Conservation (phyloP, 2,113 vertebrate genomes). For the Mobula hypostoma region DNA sequence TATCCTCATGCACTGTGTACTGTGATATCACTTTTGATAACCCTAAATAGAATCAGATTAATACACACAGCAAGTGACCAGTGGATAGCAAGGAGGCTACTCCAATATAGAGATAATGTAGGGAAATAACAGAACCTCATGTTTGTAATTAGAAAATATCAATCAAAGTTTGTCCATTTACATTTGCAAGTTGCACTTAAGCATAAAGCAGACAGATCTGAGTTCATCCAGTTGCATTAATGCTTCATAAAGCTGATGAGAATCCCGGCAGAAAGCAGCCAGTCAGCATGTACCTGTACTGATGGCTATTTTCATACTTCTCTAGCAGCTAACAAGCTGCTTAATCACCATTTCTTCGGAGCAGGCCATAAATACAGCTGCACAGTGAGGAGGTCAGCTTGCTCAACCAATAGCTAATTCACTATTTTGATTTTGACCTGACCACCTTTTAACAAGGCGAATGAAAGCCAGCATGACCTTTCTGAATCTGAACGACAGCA, state of each 20-base stretch:
- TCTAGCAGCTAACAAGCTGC: conserved; percentile 2
- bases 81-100: no score
- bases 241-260: not conserved
- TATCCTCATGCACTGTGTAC: not conserved
- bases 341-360: not conserved
- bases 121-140: not conserved
- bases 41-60: not conserved
- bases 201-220: not conserved
- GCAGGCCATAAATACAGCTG: not conserved
- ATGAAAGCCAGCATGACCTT: not conserved
- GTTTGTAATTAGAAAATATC: not conserved
- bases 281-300: not conserved
- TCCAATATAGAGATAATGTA: not conserved
- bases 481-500: not conserved
- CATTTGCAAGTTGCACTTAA: not conserved
- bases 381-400: not conserved
- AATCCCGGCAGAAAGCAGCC: not conserved
- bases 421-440: not conserved
- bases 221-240: not conserved
- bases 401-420: not conserved
- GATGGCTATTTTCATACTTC: conserved; percentile 18
- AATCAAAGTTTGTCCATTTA: not conserved
- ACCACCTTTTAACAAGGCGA: not conserved
- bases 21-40: not conserved
- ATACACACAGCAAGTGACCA: not conserved